Conservation (phyloP, 2,113 vertebrate genomes). For the Macrotis lagotis region DNA sequence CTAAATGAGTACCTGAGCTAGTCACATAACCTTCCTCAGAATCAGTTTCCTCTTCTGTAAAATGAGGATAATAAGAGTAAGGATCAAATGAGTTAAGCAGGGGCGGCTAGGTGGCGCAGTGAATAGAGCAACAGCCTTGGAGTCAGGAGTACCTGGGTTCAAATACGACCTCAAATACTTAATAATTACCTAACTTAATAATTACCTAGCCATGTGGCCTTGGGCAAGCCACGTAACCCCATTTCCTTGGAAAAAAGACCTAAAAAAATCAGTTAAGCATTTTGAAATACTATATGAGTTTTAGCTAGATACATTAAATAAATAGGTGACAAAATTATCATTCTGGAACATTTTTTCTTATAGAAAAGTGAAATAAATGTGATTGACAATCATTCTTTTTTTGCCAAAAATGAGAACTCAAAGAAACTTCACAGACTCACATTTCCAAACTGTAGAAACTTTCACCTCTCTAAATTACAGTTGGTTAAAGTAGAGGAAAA, state of each 20-base stretch:
- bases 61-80: background rate
- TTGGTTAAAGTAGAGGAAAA: background rate
- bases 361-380: slow-evolving; percentile 5
- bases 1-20: background rate
- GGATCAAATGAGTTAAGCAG: background rate
- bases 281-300: background rate
- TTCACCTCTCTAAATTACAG: slow-evolving; percentile 28
- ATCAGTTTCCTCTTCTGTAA: background rate
- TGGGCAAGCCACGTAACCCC: too few relatives aligned
- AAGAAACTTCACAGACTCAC: slow-evolving; percentile 27
- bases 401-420: background rate
- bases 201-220: too few relatives aligned
- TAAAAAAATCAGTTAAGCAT: background rate
- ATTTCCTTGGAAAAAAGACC: too few relatives aligned
- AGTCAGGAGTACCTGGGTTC: too few relatives aligned
- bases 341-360: slow-evolving; percentile 1
- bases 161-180: too few relatives aligned
- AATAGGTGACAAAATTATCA: background rate
- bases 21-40: background rate
- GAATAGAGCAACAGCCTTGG: too few relatives aligned
- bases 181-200: too few relatives aligned
- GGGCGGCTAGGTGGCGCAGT: too few relatives aligned
- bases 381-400: background rate
- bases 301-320: background rate
- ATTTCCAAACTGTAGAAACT: slow-evolving; percentile 42